These are phyloP conservation scores for Drosophila pseudotakahashii DNA, from an alignment of 2,888 invertebrate genomes.

Conservation along the genomic window DNA sequence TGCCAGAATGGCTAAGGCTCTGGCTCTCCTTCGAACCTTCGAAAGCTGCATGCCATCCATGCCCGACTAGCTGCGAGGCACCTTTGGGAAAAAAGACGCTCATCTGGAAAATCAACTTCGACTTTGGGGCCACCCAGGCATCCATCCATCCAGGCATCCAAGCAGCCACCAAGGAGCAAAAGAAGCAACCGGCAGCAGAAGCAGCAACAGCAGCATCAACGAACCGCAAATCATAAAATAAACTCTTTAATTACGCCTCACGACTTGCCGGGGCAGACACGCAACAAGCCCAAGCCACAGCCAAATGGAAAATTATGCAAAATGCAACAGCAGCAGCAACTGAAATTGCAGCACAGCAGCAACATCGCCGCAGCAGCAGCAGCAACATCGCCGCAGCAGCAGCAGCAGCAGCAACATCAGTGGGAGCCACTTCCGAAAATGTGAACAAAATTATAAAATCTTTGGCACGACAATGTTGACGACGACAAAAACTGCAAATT, in stretches of 20 bases:
- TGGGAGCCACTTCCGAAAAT: conserved; percentile 66
- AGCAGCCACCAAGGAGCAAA: conserved; percentile 7
- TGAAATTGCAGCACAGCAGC: conserved; percentile 15
- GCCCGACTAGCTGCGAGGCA: conserved; percentile 63
- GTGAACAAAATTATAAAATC: conserved; percentile 75
- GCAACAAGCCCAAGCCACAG: conserved; percentile 54
- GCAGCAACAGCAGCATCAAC: conserved; percentile 38
- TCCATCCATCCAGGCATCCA: conserved; percentile 11
- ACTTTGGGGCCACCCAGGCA: conserved; percentile 65
- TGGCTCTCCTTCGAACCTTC: conserved; percentile 4
- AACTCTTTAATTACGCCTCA: conserved; percentile 79
- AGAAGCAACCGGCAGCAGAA: conserved; percentile 21
- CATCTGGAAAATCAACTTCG: conserved; percentile 75
- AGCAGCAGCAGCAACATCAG: conserved; percentile 24
- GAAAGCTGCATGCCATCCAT: conserved; percentile 41
- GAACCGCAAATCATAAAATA: conserved; percentile 75
- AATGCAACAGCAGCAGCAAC: conserved; percentile 54
- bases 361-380: conserved; percentile 10
- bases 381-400: conserved; percentile 33
- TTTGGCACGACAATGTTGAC: conserved; percentile 70
- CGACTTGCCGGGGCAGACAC: conserved; percentile 63
- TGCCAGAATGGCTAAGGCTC: conserved; percentile 1
- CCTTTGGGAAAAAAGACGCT: conserved; percentile 66
- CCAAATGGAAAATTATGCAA: conserved; percentile 78
- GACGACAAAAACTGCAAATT: conserved; percentile 77